A percentile compares a stretch with the other conserved stretches of the same genome.
These are phyloP conservation scores for Sanderia malayensis DNA, from an alignment of 30 jellyfish, hydroid and myxozoan genomes.

Conservation along the genomic window DNA sequence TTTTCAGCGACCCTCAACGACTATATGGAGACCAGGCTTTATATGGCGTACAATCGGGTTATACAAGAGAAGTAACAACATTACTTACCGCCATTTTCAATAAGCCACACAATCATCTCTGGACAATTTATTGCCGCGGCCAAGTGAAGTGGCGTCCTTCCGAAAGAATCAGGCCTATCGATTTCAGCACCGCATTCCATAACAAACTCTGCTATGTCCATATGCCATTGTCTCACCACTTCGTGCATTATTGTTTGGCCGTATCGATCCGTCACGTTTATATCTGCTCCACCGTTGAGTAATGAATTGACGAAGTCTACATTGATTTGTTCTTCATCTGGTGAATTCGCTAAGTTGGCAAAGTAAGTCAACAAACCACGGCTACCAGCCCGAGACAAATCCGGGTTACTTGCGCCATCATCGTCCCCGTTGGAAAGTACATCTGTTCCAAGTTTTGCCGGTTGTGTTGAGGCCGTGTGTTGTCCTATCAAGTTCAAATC, in stretches of 20 bases:
- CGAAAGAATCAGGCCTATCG: conserved; percentile 67
- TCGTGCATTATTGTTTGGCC: conserved; percentile 93
- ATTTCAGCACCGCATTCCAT: conserved; percentile 71
- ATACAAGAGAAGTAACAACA: no score
- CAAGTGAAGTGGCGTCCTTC: conserved; percentile 88
- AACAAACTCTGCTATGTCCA: conserved; percentile 72
- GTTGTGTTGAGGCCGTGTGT: conserved; percentile 7
- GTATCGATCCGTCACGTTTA: conserved; percentile 73
- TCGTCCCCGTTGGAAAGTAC: background rate
- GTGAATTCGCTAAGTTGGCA: conserved; percentile 54
- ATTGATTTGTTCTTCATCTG: conserved; percentile 61
- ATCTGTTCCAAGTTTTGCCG: conserved; percentile 50
- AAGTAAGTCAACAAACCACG: conserved; percentile 76
- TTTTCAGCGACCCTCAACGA: no score
- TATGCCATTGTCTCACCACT: conserved; percentile 79
- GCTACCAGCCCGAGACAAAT: conserved; percentile 51
- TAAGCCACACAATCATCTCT: conserved; percentile 81
- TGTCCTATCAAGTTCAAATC: conserved; percentile 53
- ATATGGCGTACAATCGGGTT: no score
- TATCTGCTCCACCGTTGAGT: conserved; percentile 80
- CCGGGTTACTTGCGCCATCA: background rate
- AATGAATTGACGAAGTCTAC: conserved; percentile 76
- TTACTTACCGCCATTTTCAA: conserved; percentile 69
- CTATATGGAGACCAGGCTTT: no score
- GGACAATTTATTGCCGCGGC: conserved; percentile 82